phyloP scores from a whole-genome alignment of 2,113 vertebrate genomes.

The Macquaria ambigua region DNA sequence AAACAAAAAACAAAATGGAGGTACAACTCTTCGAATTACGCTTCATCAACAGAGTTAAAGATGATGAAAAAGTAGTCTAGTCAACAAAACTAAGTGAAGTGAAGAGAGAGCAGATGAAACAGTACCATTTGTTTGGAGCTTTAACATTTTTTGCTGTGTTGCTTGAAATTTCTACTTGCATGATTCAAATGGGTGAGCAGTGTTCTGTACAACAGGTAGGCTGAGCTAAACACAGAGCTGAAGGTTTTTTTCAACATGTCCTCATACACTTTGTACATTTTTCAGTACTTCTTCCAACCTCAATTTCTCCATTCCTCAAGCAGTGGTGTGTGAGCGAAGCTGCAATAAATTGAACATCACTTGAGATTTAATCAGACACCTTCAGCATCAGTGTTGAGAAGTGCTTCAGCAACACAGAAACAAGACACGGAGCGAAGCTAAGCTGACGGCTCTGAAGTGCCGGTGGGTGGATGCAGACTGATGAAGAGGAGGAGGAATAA shows the following conservation, averaged over 20 bases:
- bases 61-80: neutral
- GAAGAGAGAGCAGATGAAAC: neutral
- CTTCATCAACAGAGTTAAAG: neutral
- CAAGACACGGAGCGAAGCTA: neutral
- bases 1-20: conserved; percentile 3
- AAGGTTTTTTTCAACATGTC: neutral
- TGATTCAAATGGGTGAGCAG: neutral
- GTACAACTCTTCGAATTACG: neutral
- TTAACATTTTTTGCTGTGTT: neutral
- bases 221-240: neutral
- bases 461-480: conserved; percentile 55
- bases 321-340: conserved; percentile 10
- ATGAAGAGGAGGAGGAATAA: conserved; percentile 40
- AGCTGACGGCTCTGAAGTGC: conserved; percentile 38
- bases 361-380: conserved; percentile 59
- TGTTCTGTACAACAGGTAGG: neutral
- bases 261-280: conserved; percentile 20
- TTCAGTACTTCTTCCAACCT: conserved; percentile 1
- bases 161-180: neutral
- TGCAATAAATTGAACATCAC: conserved; percentile 2
- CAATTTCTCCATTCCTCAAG: neutral
- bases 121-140: neutral
- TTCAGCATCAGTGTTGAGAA: conserved; percentile 34
- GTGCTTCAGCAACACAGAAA: conserved; percentile 25
- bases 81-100: neutral